Conservation (phyloP, 2,888 invertebrate genomes). For the Eupithecia insigniata region DNA sequence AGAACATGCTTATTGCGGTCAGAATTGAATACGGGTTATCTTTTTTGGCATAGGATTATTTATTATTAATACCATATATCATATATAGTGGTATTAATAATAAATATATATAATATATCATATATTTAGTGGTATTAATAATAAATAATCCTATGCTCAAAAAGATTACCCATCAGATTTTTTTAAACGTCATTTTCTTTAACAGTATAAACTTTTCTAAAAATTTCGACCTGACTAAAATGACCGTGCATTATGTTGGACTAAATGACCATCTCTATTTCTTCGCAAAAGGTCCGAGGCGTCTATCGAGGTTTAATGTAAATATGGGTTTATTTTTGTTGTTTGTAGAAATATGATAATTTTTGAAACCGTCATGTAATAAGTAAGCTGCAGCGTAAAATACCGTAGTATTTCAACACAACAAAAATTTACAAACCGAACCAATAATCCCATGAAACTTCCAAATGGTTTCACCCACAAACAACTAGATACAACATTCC, state of each 20-base stretch:
- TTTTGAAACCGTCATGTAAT: not conserved
- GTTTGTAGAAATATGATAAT: not conserved
- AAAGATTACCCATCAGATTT: no score
- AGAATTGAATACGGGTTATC: not conserved
- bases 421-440: not conserved
- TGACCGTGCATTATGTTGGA: no score
- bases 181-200: no score
- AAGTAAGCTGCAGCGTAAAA: not conserved
- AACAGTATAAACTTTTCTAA: no score
- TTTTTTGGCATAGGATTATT: not conserved
- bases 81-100: no score
- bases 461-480: not conserved
- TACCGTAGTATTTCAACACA: not conserved
- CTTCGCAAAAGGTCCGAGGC: not conserved
- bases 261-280: not conserved
- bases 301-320: not conserved
- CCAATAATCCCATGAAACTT: not conserved
- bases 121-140: no score
- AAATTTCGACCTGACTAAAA: not conserved
- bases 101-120: no score
- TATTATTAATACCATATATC: not conserved
- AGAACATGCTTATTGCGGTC: not conserved
- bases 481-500: slow-evolving; percentile 1
- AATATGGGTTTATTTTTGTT: not conserved
- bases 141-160: no score